Evolutionary conservation across 2,888 invertebrate species (phyloP).

Genomic region (Drosophila putrida): DNA sequence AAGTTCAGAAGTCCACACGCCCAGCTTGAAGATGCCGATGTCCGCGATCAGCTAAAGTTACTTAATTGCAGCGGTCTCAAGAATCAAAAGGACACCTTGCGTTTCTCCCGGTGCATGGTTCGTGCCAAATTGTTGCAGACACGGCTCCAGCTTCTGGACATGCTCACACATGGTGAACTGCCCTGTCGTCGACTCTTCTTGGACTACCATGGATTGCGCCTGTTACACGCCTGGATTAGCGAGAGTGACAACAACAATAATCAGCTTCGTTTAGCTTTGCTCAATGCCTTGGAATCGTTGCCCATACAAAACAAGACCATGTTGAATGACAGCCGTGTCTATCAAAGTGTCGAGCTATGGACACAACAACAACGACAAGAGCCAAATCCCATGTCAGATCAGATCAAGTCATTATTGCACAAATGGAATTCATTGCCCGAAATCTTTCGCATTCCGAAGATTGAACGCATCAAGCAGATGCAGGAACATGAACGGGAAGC

Average conservation of each 20-base stretch:
- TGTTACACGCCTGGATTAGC: slow-evolving; percentile 97
- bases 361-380: neutral
- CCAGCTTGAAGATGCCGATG: slow-evolving; percentile 88
- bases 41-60: slow-evolving; percentile 94
- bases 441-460: slow-evolving; percentile 91
- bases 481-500: slow-evolving; percentile 97
- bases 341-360: slow-evolving; percentile 94
- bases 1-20: neutral
- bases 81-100: slow-evolving; percentile 95
- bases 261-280: slow-evolving; percentile 88
- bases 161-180: slow-evolving; percentile 92
- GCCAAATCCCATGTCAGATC: too few relatives aligned
- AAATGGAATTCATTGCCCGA: slow-evolving; percentile 85
- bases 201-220: slow-evolving; percentile 95
- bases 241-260: slow-evolving; percentile 86
- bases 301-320: slow-evolving; percentile 97
- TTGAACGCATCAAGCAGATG: slow-evolving; percentile 96
- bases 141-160: slow-evolving; percentile 90
- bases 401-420: slow-evolving; percentile 23
- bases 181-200: slow-evolving; percentile 95
- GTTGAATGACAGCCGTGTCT: slow-evolving; percentile 96
- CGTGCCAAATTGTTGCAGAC: slow-evolving; percentile 93
- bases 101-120: slow-evolving; percentile 95
- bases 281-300: slow-evolving; percentile 92
- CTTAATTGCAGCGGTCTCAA: slow-evolving; percentile 92